Conservation (phyloP, 30 jellyfish, hydroid and myxozoan genomes). For the Cassiopea andromeda region DNA sequence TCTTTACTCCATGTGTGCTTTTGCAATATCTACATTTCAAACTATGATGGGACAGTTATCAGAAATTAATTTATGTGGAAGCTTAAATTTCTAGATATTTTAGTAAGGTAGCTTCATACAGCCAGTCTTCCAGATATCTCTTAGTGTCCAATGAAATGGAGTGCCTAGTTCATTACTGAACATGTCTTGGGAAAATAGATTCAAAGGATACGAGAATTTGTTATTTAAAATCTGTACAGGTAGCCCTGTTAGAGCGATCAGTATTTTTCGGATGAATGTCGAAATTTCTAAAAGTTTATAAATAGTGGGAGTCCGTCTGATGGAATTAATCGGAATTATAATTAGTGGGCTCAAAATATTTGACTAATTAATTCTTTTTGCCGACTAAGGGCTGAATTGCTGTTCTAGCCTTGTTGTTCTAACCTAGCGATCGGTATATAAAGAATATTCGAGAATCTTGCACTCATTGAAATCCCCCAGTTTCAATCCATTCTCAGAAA, state of each 20-base stretch:
- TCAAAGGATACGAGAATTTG: not conserved
- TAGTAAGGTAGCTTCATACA: too few relatives aligned
- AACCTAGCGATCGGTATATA: too few relatives aligned
- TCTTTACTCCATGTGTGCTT: too few relatives aligned
- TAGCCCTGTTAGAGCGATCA: conserved; percentile 23
- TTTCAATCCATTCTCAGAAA: conserved; percentile 3
- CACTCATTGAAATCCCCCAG: not conserved
- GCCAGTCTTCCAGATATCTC: too few relatives aligned
- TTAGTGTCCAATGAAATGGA: too few relatives aligned
- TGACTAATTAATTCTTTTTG: conserved; percentile 7
- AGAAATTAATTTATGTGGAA: too few relatives aligned
- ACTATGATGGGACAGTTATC: too few relatives aligned
- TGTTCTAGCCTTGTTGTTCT: not conserved
- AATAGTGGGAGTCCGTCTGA: conserved; percentile 36
- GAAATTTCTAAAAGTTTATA: conserved; percentile 9
- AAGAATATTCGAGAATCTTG: not conserved
- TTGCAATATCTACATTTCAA: too few relatives aligned
- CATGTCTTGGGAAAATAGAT: not conserved
- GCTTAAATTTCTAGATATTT: too few relatives aligned
- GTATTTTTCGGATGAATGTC: conserved; percentile 24
- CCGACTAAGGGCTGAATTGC: conserved; percentile 13
- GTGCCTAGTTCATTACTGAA: not conserved
- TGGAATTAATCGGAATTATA: conserved; percentile 7
- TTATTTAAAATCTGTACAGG: not conserved
- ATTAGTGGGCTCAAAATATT: conserved; percentile 20